A percentile compares a stretch with the other conserved stretches of the same genome.
Conservation (phyloP, 2,888 invertebrate species). For the Theodoxus fluviatilis region DNA sequence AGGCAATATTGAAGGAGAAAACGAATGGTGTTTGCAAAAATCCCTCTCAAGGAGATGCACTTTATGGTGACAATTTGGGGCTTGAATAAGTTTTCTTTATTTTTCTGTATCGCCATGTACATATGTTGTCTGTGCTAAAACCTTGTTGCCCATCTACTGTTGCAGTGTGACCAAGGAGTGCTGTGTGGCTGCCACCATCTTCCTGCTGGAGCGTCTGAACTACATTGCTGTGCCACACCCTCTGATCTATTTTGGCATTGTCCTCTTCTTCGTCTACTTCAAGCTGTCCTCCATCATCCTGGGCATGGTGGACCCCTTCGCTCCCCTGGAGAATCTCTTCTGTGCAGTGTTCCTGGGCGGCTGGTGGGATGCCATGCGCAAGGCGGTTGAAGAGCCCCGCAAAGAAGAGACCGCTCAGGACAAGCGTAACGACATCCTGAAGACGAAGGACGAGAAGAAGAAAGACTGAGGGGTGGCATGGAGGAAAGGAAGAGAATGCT, state of each 20-base stretch:
- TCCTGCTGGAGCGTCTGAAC: slow-evolving; percentile 95
- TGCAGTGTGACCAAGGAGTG: slow-evolving; percentile 95
- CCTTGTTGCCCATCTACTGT: too few species aligned
- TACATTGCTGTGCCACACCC: slow-evolving; percentile 96
- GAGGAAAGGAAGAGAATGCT: not conserved
- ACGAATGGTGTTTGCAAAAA: too few species aligned
- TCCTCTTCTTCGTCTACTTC: slow-evolving; percentile 96
- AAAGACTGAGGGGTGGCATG: slow-evolving; percentile 41
- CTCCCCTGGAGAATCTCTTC: slow-evolving; percentile 97
- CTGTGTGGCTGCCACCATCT: slow-evolving; percentile 91
- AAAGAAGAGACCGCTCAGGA: slow-evolving; percentile 47
- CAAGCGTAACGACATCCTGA: slow-evolving; percentile 46
- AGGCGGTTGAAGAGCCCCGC: slow-evolving; percentile 73
- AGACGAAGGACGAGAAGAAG: slow-evolving; percentile 59
- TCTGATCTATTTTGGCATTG: slow-evolving; percentile 95
- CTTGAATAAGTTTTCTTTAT: too few species aligned
- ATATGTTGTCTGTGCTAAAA: too few species aligned
- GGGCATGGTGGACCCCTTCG: slow-evolving; percentile 97
- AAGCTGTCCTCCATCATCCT: slow-evolving; percentile 93
- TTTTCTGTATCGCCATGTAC: too few species aligned
- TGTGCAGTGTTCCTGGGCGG: slow-evolving; percentile 91
- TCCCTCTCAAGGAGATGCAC: too few species aligned
- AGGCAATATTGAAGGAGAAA: too few species aligned
- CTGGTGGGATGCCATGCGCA: slow-evolving; percentile 95
- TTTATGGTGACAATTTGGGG: too few species aligned